These are phyloP conservation scores for Aythya baeri DNA, from an alignment of 2,113 vertebrate genomes.

Conservation along the genomic window DNA sequence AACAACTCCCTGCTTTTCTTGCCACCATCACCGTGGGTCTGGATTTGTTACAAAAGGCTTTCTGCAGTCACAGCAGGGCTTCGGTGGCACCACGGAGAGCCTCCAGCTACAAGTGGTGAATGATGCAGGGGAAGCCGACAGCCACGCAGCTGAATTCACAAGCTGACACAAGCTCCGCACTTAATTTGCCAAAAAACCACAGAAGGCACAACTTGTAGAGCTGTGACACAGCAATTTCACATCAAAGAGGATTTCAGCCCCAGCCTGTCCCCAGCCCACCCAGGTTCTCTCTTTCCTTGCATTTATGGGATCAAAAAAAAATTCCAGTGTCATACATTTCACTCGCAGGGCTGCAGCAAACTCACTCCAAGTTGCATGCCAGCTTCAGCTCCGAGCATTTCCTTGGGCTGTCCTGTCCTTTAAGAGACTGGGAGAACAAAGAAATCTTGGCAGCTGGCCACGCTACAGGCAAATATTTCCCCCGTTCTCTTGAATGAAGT, in stretches of 20 bases:
- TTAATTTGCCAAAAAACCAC: background rate
- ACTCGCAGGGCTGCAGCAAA: constrained; percentile 50
- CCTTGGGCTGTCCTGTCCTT: constrained; percentile 64
- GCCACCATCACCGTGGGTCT: background rate
- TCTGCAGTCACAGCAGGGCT: background rate
- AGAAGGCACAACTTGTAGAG: background rate
- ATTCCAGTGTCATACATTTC: background rate
- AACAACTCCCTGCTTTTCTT: background rate
- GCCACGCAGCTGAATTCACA: background rate
- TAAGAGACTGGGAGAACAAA: constrained; percentile 69
- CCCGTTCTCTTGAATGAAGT: background rate
- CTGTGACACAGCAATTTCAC: background rate
- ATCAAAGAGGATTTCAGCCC: background rate
- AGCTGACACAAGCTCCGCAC: background rate
- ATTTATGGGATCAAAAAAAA: background rate
- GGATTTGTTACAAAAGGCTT: background rate
- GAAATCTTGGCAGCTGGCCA: constrained; percentile 40
- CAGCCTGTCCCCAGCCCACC: background rate
- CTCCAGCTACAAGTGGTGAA: background rate
- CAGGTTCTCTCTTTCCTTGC: background rate
- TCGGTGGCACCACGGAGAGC: background rate
- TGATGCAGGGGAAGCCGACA: background rate
- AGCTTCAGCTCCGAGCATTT: constrained; percentile 33
- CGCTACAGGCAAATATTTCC: background rate
- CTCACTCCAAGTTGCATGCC: background rate